Evolutionary conservation across 2,797 vertebrate genomes (phyloP), one percentile per base, ranked within the genome.

Genomic region (Anisognathus igniventris): DNA sequence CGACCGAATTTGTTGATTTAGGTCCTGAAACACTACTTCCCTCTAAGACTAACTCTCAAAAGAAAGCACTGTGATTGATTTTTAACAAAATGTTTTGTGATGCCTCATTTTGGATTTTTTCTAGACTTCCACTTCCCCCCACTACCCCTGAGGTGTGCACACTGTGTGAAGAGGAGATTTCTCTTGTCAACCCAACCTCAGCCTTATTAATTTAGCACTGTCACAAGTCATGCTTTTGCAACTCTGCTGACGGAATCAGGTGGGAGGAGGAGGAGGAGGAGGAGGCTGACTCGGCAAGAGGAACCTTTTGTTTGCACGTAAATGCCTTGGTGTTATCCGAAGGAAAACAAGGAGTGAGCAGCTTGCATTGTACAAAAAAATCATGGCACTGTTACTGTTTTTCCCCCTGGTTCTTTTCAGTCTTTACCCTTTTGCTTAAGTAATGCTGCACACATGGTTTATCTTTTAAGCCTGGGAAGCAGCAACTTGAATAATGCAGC

Each of bases 191-290:
- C 42, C 76, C 79, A 88, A 53, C 37, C 75, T 86, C 75, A 80
- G 62, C 72, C 76, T 78, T 73, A 88, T 11, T 94, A 82, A 86
- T 88, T 91, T 88, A 68, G 28, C 66, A n/a, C 58, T 84, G 78
- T 87, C 87, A 78, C 70, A 74, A 77, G 79, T 90, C 87, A 84
- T 27, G 79, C 76, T 92, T 92, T 86, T 94, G 79, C 79, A 94
- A 91, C 72, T 94, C 51, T 84, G 91, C 91, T 96, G 95, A 97
- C 4, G 25, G 89, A 93, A 94, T 88, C 70, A 88, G 78, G 92
- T 88, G 86, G 92, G 81, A 95, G 96, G 91, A 94, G 60, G 84
- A 54, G 53, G 20, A 56, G 53, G n/a, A 86, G 68, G 90, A 44
- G 37, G 12, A 39, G 93, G 91, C 51, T 90, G 92, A 89, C 86